Evolutionary conservation across 2,113 vertebrate genomes (phyloP).

Genomic region (Leptocoma aspasia): DNA sequence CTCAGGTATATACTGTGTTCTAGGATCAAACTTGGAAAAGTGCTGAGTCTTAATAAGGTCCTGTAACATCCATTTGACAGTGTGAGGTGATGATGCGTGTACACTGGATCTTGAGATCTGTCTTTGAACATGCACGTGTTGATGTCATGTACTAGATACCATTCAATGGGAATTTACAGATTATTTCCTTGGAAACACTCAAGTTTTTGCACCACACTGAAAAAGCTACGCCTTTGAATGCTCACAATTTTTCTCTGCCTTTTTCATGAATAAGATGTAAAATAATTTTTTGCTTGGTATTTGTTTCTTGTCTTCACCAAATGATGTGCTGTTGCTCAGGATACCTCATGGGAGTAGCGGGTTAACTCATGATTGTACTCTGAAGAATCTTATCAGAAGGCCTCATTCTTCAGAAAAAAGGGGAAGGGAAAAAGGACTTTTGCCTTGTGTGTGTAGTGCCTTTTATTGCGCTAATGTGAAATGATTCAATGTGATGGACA

Average conservation of each 20-base stretch:
- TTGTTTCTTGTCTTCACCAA: neutral
- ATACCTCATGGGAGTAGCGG: neutral
- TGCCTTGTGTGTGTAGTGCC: neutral
- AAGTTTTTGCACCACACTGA: neutral
- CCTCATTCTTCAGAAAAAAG: neutral
- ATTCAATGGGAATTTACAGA: neutral
- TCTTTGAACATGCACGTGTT: neutral
- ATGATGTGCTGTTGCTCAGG: neutral
- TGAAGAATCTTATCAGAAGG: neutral
- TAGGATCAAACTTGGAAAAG: neutral
- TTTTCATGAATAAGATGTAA: neutral
- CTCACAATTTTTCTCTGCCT: neutral
- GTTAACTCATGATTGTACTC: neutral
- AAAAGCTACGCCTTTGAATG: neutral
- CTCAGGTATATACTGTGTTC: neutral
- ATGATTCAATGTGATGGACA: constrained; percentile 67
- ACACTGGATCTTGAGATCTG: neutral
- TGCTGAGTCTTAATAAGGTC: neutral
- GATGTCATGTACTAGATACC: neutral
- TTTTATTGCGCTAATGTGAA: constrained; percentile 61
- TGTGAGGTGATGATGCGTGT: neutral
- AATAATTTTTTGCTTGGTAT: neutral
- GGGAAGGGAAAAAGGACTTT: constrained; percentile 13
- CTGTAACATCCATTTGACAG: neutral
- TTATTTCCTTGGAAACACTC: neutral